A percentile compares a stretch with the other conserved stretches of the same genome.
Evolutionary conservation across 2,888 invertebrate species (phyloP).

Genomic region (Stenurella melanura): DNA sequence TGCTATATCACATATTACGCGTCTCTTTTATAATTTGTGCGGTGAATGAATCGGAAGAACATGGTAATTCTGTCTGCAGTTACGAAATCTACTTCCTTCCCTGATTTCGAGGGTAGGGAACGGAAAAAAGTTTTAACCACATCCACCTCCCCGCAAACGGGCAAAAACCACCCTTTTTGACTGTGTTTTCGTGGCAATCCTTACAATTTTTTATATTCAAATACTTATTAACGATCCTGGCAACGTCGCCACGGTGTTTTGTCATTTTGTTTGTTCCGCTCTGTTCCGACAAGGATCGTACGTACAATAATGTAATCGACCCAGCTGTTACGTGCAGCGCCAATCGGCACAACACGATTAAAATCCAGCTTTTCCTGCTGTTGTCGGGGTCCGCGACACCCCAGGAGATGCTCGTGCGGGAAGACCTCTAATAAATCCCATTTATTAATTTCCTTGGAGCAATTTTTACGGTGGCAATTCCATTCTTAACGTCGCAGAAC

Average conservation of each 20-base stretch:
- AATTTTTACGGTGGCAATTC: neutral
- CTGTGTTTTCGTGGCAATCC: too few species aligned
- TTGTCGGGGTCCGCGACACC: constrained; percentile 20
- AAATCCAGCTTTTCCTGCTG: constrained; percentile 46
- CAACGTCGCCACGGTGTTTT: constrained; percentile 46
- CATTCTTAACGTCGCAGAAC: neutral
- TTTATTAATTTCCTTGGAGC: constrained; percentile 15
- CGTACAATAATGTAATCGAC: constrained; percentile 57
- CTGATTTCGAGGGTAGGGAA: too few species aligned
- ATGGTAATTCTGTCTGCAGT: too few species aligned
- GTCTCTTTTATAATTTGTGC: too few species aligned
- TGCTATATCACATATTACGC: too few species aligned
- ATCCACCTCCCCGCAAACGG: too few species aligned
- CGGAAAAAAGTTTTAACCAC: too few species aligned
- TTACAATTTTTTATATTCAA: too few species aligned
- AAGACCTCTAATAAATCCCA: constrained; percentile 14
- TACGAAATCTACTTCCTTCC: too few species aligned
- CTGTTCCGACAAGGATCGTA: constrained; percentile 55
- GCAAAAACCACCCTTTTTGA: too few species aligned
- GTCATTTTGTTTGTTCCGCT: constrained; percentile 58
- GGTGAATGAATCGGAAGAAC: too few species aligned
- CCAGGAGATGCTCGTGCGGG: constrained; percentile 8
- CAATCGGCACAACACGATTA: constrained; percentile 50
- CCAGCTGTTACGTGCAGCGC: constrained; percentile 55
- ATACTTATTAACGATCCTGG: constrained; percentile 13